These are phyloP conservation scores for Triops longicaudatus DNA, from an alignment of 1,140 invertebrate species.

Conservation along the genomic window DNA sequence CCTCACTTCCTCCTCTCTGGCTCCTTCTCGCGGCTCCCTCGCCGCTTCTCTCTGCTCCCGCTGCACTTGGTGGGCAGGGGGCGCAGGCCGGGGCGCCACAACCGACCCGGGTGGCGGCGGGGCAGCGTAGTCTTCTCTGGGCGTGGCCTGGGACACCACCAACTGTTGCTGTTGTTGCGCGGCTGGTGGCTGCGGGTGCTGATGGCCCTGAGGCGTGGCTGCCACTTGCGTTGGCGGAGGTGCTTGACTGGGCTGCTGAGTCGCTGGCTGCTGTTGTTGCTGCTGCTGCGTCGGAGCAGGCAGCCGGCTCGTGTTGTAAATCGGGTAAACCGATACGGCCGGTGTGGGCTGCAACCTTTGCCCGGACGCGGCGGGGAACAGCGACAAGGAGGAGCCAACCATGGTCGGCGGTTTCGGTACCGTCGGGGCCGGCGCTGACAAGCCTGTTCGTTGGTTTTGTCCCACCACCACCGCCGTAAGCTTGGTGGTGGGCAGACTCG, in stretches of 20 bases:
- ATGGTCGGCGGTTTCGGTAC: background rate
- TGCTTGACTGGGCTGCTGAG: slow-evolving; percentile 17
- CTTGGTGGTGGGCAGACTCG: background rate
- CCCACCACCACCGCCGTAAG: background rate
- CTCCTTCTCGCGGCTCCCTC: background rate
- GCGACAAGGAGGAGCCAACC: slow-evolving; percentile 17
- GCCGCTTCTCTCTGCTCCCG: background rate
- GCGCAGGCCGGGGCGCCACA: background rate
- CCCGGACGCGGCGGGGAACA: slow-evolving; percentile 17
- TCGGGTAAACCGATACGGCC: slow-evolving; percentile 23
- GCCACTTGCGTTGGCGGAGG: background rate
- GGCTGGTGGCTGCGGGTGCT: background rate
- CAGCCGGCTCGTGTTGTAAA: slow-evolving; percentile 12
- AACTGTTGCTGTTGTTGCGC: background rate
- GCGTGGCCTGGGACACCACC: background rate
- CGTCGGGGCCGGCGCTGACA: background rate
- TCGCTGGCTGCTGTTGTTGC: slow-evolving; percentile 29
- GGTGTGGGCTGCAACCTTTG: background rate
- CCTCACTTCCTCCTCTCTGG: background rate
- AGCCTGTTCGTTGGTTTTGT: background rate
- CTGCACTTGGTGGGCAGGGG: background rate
- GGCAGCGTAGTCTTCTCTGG: background rate
- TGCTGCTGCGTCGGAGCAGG: slow-evolving; percentile 20
- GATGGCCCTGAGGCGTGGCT: background rate
- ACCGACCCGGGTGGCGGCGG: background rate